Evolutionary conservation across 1,140 invertebrate genomes (phyloP).

Genomic region (Drosophila kikkawai): DNA sequence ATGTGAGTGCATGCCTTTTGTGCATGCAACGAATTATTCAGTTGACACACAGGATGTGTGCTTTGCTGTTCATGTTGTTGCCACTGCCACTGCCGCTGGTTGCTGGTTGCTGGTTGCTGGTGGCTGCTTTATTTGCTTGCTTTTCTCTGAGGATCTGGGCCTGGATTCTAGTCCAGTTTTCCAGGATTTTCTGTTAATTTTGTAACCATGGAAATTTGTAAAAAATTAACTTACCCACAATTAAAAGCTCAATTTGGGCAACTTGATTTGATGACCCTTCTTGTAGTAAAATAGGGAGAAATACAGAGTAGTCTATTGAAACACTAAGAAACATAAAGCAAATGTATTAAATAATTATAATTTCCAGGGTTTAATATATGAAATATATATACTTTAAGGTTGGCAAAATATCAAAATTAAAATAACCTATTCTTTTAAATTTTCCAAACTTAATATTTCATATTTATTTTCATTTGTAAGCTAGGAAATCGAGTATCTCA

Average conservation of each 20-base stretch:
- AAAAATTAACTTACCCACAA: constrained; percentile 35
- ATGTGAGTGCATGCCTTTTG: constrained; percentile 83
- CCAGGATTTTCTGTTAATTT: constrained; percentile 59
- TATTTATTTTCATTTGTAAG: too few relatives aligned
- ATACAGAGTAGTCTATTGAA: not conserved
- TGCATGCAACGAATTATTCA: constrained; percentile 83
- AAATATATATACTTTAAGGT: too few relatives aligned
- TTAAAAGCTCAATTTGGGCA: not conserved
- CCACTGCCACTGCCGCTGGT: constrained; percentile 45
- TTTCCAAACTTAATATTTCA: not conserved
- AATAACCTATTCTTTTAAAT: not conserved
- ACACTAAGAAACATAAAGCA: not conserved
- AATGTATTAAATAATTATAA: too few relatives aligned
- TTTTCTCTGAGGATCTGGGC: constrained; percentile 39
- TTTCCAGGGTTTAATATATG: too few relatives aligned
- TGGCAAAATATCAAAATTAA: too few relatives aligned
- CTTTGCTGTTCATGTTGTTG: constrained; percentile 71
- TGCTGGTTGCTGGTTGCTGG: constrained; percentile 19
- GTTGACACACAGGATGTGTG: constrained; percentile 82
- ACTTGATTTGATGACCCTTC: constrained; percentile 21
- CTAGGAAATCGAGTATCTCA: not conserved
- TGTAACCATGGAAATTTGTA: constrained; percentile 38
- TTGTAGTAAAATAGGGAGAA: not conserved
- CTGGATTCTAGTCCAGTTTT: constrained; percentile 20
- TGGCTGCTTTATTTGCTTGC: constrained; percentile 36